Evolutionary conservation across 23 tunicate species (phyloP).

Genomic region (Ciona savignyi): DNA sequence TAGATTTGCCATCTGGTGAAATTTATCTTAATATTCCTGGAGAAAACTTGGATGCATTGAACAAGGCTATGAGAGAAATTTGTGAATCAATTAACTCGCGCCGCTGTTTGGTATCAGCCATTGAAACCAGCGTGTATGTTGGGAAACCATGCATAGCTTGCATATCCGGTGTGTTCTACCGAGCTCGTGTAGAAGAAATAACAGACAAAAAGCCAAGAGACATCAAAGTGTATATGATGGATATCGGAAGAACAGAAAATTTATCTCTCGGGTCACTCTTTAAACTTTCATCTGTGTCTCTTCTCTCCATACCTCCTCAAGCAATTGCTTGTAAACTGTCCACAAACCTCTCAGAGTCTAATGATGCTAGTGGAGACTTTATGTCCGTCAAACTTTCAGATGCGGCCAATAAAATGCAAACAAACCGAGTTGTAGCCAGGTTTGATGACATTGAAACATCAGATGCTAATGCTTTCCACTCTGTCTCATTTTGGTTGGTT

Average conservation of each 20-base stretch:
- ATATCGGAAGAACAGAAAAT: constrained; percentile 12
- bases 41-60: neutral
- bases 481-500: neutral
- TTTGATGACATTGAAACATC: neutral
- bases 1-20: neutral
- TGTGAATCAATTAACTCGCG: neutral
- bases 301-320: constrained; percentile 39
- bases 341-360: neutral
- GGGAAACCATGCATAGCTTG: constrained; percentile 28
- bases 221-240: constrained; percentile 37
- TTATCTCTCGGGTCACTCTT: constrained; percentile 9
- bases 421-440: neutral
- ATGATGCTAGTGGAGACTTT: neutral
- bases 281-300: constrained; percentile 26
- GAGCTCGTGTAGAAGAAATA: constrained; percentile 21
- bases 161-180: neutral
- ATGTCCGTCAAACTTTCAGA: neutral
- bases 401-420: neutral
- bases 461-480: neutral
- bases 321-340: constrained; percentile 43
- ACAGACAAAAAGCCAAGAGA: constrained; percentile 6
- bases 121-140: constrained; percentile 14
- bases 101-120: neutral
- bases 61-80: neutral
- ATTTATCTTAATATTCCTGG: neutral